Evolutionary conservation across 2,888 invertebrate species (phyloP), one percentile per base, ranked within the genome.

Genomic region (Dromius quadrimaculatus): DNA sequence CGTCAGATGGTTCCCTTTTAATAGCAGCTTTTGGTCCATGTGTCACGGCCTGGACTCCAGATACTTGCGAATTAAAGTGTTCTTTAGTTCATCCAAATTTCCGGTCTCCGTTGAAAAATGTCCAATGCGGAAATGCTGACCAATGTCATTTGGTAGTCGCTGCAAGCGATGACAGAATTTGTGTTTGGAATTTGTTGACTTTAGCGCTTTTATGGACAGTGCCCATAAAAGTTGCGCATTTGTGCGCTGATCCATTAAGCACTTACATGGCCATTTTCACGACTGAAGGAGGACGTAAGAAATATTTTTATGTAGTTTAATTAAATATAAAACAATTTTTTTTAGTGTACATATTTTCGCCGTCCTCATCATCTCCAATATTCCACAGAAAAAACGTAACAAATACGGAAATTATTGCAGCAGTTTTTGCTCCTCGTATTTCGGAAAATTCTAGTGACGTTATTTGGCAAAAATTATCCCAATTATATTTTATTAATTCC

Each of bases 1-100:
- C 92, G 0, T 84, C 86, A 70, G 93, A 94, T 80, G 92, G 92
- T n/a, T 92, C 93, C 0, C 79, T 93, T 19, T 78, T 94, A 41
- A 91, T 89, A 2, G 89, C 90, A 9, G 88, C 87, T 6, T 93
- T 90, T 82, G 88, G 85, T 22, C 83, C 87, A 17, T 85, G 86
- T 5, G 79, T 92, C 47, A 93, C 92, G 0, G 80, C 92, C 19
- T 94, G 92, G 89, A 85, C 86, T 72, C 86, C 90, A 0, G 86
- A 87, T 47, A 83, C 83, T 0, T 84, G 86, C 70, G 83, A 85
- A 57, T 76, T 90, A n/a, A 86, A 87, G 76, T 85, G 86, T 63
- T 86, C 87, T 1, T 79, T 91, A 38, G 80, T 84, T 5, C 83
- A 86, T 74, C 78, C 81, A 1, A 47, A 19, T 36, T 70, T 23